Percentiles rank a stretch among this genome's conserved stretches.
These are phyloP conservation scores for Drosophila paracracens DNA, from an alignment of 2,888 invertebrate species.

Conservation along the genomic window DNA sequence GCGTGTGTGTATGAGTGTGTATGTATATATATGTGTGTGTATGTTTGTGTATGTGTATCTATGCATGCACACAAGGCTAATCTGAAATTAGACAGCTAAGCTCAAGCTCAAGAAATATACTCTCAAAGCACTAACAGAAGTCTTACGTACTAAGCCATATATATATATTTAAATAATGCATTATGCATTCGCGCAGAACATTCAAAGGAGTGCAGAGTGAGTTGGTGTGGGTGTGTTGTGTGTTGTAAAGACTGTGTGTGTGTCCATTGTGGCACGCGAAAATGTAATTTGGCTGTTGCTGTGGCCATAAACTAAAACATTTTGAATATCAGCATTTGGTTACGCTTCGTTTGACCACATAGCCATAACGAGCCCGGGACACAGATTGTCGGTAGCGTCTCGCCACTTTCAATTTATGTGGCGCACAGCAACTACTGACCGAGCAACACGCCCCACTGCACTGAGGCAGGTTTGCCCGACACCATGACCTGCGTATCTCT, in stretches of 20 bases:
- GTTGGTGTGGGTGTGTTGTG: slow-evolving; percentile 1
- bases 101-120: slow-evolving; percentile 45
- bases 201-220: background rate
- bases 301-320: slow-evolving; percentile 71
- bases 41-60: background rate
- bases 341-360: slow-evolving; percentile 74
- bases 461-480: slow-evolving; percentile 53
- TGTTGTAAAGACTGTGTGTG: slow-evolving; percentile 44
- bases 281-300: slow-evolving; percentile 70
- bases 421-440: slow-evolving; percentile 44
- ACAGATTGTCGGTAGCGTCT: slow-evolving; percentile 52
- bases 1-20: too few relatives aligned
- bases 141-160: slow-evolving; percentile 5
- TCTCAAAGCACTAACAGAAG: slow-evolving; percentile 37
- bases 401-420: slow-evolving; percentile 39
- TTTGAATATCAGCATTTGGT: slow-evolving; percentile 78
- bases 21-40: too few relatives aligned
- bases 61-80: slow-evolving; percentile 32
- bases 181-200: slow-evolving; percentile 57
- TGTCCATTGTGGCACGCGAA: slow-evolving; percentile 63
- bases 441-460: slow-evolving; percentile 28
- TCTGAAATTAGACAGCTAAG: slow-evolving; percentile 59
- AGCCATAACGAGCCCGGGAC: slow-evolving; percentile 46
- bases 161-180: slow-evolving; percentile 8
- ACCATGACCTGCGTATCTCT: slow-evolving; percentile 44